Conservation (phyloP, 2,888 invertebrate species). For the Trilocha varians region DNA sequence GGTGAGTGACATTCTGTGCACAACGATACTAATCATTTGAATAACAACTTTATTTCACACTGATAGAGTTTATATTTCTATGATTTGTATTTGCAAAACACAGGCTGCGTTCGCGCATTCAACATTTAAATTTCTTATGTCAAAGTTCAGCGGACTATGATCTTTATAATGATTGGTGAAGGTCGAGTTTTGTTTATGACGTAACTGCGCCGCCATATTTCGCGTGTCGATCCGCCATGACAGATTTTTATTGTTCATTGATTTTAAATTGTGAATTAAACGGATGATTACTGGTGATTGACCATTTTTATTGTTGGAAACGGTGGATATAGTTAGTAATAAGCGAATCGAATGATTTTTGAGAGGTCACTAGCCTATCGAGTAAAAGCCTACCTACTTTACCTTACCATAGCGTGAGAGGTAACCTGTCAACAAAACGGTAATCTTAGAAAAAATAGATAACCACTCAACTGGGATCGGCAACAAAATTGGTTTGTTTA, state of each 20-base stretch:
- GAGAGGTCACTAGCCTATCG: background rate
- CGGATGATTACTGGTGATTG: conserved; percentile 29
- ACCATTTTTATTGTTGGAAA: conserved; percentile 10
- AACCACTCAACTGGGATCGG: too few relatives aligned
- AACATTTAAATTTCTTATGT: background rate
- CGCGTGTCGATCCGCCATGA: conserved; percentile 53
- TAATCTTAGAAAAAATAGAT: too few relatives aligned
- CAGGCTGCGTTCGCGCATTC: background rate
- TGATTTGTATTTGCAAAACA: background rate
- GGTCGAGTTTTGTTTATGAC: conserved; percentile 1
- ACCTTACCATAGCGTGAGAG: too few relatives aligned
- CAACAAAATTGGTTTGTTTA: too few relatives aligned
- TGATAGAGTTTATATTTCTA: conserved; percentile 13
- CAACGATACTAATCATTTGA: conserved; percentile 3
- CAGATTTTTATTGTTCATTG: conserved; percentile 49
- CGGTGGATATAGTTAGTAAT: background rate
- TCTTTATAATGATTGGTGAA: background rate
- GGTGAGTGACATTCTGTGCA: conserved; percentile 53
- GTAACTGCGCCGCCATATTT: conserved; percentile 32
- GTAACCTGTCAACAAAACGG: too few relatives aligned
- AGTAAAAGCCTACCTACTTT: background rate
- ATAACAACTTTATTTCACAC: conserved; percentile 7
- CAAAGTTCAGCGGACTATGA: background rate
- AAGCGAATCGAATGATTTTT: conserved; percentile 6
- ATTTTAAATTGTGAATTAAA: conserved; percentile 25